Evolutionary conservation across 2,888 invertebrate genomes (phyloP).

Genomic region (Drosophila conformis): DNA sequence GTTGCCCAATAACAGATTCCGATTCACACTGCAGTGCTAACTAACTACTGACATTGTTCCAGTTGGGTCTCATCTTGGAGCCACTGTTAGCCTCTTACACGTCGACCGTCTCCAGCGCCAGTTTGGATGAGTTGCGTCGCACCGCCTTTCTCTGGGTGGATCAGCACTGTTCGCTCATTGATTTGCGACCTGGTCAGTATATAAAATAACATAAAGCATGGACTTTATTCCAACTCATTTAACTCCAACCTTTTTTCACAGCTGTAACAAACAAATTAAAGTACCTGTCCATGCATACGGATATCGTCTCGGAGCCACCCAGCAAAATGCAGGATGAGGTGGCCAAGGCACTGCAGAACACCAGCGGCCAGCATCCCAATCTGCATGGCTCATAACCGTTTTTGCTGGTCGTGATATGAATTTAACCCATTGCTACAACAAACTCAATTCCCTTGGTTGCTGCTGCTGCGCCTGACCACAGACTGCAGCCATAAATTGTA

Average conservation of each 20-base stretch:
- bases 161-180: constrained; percentile 97
- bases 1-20: constrained; percentile 30
- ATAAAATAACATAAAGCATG: not conserved
- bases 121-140: constrained; percentile 95
- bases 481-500: constrained; percentile 58
- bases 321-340: constrained; percentile 96
- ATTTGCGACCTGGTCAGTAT: constrained; percentile 94
- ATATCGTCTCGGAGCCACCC: constrained; percentile 94
- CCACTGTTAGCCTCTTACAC: constrained; percentile 96
- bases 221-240: too few relatives aligned
- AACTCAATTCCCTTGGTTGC: constrained; percentile 14
- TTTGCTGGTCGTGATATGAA: constrained; percentile 70
- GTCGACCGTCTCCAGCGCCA: constrained; percentile 95
- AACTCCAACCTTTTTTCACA: constrained; percentile 85
- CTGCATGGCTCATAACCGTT: constrained; percentile 79
- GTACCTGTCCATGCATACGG: constrained; percentile 95
- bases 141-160: constrained; percentile 97
- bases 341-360: constrained; percentile 88
- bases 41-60: constrained; percentile 48
- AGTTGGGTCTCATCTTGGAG: constrained; percentile 97
- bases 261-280: constrained; percentile 96
- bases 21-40: not conserved
- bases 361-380: constrained; percentile 83
- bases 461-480: constrained; percentile 13
- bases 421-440: constrained; percentile 54